phyloP scores from a whole-genome alignment of 2,113 vertebrate genomes.

The chimpanzee (Pan troglodytes) region NHGRI_mPanTro3-v2.1_pri NC_086015.1:69444001-69444500 shows the following conservation, averaged over 20 bases:
- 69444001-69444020: constrained; percentile 16
- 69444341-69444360: neutral
- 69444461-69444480: too few species aligned
- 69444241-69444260: neutral
- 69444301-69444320: neutral
- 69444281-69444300: neutral
- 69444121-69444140: neutral
- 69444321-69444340: neutral
- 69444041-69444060: neutral
- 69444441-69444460: too few species aligned
- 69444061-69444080: neutral
- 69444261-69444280: neutral
- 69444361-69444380: neutral
- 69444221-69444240: neutral
- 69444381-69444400: neutral
- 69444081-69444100: neutral
- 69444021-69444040: neutral
- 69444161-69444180: neutral
- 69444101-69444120: neutral
- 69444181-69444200: neutral
- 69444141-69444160: neutral
- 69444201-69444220: neutral
- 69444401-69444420: neutral
- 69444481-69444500: too few species aligned
- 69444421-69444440: too few species aligned